phyloP scores from a whole-genome alignment of 1,140 invertebrate genomes.

The Zaprionus vittiger region DNA sequence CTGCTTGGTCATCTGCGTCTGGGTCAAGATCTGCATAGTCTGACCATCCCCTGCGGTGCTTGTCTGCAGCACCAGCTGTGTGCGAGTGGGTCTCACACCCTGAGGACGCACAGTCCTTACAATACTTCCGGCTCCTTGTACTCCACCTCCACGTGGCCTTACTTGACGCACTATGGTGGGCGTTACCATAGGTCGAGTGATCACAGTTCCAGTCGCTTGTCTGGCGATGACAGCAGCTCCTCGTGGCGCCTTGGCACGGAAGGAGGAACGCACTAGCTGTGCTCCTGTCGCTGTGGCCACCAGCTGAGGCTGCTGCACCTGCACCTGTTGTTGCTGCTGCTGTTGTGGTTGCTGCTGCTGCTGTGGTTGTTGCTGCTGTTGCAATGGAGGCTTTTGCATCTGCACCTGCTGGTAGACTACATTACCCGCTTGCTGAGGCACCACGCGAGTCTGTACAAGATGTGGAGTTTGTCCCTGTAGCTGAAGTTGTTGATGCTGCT shows the following conservation, averaged over 20 bases:
- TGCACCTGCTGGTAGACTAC: slow-evolving; percentile 73
- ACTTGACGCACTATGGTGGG: slow-evolving; percentile 64
- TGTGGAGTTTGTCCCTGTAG: slow-evolving; percentile 68
- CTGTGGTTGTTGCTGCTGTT: slow-evolving; percentile 29
- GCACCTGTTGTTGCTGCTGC: slow-evolving; percentile 38
- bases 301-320: slow-evolving; percentile 53
- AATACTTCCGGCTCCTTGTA: slow-evolving; percentile 31
- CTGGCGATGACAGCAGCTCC: slow-evolving; percentile 56
- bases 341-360: slow-evolving; percentile 41
- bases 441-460: slow-evolving; percentile 66
- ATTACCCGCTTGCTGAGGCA: slow-evolving; percentile 65
- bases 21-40: slow-evolving; percentile 71
- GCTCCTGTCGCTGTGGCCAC: slow-evolving; percentile 44
- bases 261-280: slow-evolving; percentile 54
- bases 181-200: slow-evolving; percentile 47
- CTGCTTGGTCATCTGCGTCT: slow-evolving; percentile 54
- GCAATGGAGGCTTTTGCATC: slow-evolving; percentile 55
- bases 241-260: slow-evolving; percentile 53
- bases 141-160: slow-evolving; percentile 56
- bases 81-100: slow-evolving; percentile 51
- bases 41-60: slow-evolving; percentile 43
- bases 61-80: slow-evolving; percentile 59
- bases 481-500: slow-evolving; percentile 70
- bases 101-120: slow-evolving; percentile 54
- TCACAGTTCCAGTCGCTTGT: slow-evolving; percentile 41